Evolutionary conservation across 2,113 vertebrate genomes (phyloP), one percentile per base, ranked within the genome.

Genomic region (Cyanoderma ruficeps): DNA sequence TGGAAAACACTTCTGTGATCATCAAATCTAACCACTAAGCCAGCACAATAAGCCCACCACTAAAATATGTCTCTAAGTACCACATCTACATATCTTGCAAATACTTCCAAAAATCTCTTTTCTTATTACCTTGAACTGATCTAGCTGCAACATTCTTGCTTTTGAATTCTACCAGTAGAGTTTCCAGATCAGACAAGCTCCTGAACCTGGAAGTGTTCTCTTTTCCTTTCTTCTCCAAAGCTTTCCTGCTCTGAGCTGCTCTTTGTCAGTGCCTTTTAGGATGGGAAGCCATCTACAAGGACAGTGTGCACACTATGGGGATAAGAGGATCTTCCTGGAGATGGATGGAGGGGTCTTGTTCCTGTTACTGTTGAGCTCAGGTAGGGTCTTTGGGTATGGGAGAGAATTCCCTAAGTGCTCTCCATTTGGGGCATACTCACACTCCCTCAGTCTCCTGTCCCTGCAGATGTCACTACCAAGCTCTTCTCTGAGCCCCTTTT

Each of bases 221-320:
- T 12, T 65, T 57, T 44, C 24, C 12, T 15, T 46, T 82, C 42
- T 80, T 39, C 22, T 78, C 61, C 30, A 72, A 63, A 50, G 21
- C 4, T 23, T 56, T 35, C 8, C 17, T 57, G 10, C 39, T 67
- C 60, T 63, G 47, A 84, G 20, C 23, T 83, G 9, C 33, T 25
- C 18, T 71, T 88, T 52, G 24, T 70, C 55, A 28, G 15, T n/a
- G 31, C 8, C 24, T 67, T 88, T 31, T 67, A 71, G 28, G 13
- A 67, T 37, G 47, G 19, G 24, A 84, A 74, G 5, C 1, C 15
- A 47, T 86, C 0, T 0, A 42, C 3, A 59, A 30, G 33, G 25
- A 37, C 28, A 46, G 22, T 10, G 31, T 9, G 41, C 19, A 39
- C 6, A 30, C 6, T 16, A 23, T 27, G 23, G 14, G 19, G 3